Evolutionary conservation across 2,888 invertebrate genomes (phyloP), one percentile per base, ranked within the genome.

Genomic region (Torymus tubicola): DNA sequence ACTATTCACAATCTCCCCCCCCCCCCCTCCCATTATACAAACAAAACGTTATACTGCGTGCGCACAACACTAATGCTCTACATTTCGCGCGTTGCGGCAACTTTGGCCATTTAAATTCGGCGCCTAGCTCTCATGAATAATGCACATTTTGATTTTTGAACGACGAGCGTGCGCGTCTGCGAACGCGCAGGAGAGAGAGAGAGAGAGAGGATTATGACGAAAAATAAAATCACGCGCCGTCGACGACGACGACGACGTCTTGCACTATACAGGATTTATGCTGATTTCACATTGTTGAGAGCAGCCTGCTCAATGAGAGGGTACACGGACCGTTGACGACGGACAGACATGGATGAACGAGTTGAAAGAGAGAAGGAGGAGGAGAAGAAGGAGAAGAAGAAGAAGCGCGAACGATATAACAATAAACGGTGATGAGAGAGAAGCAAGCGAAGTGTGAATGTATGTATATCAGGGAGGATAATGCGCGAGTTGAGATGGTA

Each of bases 211-310:
- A 65, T 65, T 73, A 57, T 57, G 21, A 42, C 52, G 42, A n/a
- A 50, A 63, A 63, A 63, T 55, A 63, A 77, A 69, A 63, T 77
- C 57, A 57, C 69, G 63, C 52, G 18, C 2, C 60, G 73, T 63
- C n/a, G 64, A 64, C 52, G 69, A 67, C n/a, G 64, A 64, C 52
- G 69, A 21, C 57, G 69, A 57, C 63, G 57, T 65, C 53, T 61
- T 21, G 42, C 76, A 21, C 21, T 21, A 21, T 21, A 21, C 2
- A 42, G 72, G 71, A 84, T 84, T 84, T 83, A 82, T 83, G 83
- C 80, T 82, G 82, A 84, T 84, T 84, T 80, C 64, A 78, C 77
- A 81, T 82, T 84, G 84, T 83, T 79, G 71, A 78, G 60, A 78
- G 60, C 60, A 52, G 18, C 65, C 65, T 14, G 75, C 68, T 69